Base-by-base conservation (phyloP, 2,797 vertebrate genomes). In the Thunnus albacares region DNA sequence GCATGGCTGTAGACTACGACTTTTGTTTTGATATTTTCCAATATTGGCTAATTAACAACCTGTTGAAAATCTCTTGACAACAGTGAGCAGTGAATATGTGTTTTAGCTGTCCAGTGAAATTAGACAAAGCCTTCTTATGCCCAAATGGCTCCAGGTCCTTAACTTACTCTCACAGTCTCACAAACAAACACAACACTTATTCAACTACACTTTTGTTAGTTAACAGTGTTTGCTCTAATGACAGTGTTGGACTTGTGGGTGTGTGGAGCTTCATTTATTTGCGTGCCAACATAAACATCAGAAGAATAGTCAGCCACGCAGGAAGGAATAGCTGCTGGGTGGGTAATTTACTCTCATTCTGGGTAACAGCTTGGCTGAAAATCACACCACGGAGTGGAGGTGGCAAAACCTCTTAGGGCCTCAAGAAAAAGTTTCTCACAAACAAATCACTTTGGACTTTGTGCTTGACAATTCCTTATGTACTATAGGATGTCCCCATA, bases 291-390 rank as follows among this genome's bases (percentile, higher is more conserved):
- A 87, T 76, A 89, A 92, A 88, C 88, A 84, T 81, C 24, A 66
- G 78, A 81, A 67, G 68, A 85, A 71, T 38, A 67, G 56, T 60
- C 76, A 59, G 70, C 70, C 58, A 22, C 7, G 26, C 20, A 55
- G 71, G 81, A 85, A 85, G 66, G 70, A 64, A 59, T 72, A 22
- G 56, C 77, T 78, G 74, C 74, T 76, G 65, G 75, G 71, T 77
- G 82, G 74, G 64, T 91, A 81, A 93, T 91, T 91, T 87, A 65
- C 88, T 90, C 79, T 81, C 82, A 71, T 81, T 90, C 75, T 76
- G 71, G 84, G 84, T 79, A 87, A 86, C 90, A 89, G 82, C 79
- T 89, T 86, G 79, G 79, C 69, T 82, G 81, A 88, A 84, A 85
- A 77, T 87, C 55, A 10, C 79, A 87, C 77, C 63, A 17, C 11